Base-by-base conservation (phyloP, 2,113 vertebrate genomes). In the Typhlomys cinereus region DNA sequence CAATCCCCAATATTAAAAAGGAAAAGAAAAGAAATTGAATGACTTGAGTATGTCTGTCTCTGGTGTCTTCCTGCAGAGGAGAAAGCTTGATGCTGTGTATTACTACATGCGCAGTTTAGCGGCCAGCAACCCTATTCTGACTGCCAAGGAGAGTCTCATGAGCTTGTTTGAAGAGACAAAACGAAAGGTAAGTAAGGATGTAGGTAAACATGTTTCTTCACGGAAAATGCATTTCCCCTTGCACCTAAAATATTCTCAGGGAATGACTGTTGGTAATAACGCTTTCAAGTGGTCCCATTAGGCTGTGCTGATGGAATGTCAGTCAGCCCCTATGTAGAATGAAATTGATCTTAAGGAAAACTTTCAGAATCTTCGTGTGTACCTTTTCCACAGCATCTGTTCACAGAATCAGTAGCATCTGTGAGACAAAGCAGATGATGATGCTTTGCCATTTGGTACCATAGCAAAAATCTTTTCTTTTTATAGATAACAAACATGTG, bases 81-180 rank as follows among this genome's bases (percentile, higher is more conserved):
- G 99, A 90, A 99, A 99, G 97, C 97, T 99, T 97, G 99, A 99
- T 97, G 99, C 99, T 39, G 99, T 99, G 4, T 99, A 99, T 98
- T 99, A 99, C 90, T 99, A 99, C 96, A 99, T 99, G 99, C 99
- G 99, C 69, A 99, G 99, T 92, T 98, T 99, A 98, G 99, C 99
- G 62, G 99, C 99, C 29, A 99, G 99, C 97, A 99, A 99, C 97
- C 99, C 99, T 82, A 99, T 99, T 96, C 98, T 99, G 92, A 99
- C 99, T 27, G 99, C 99, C 90, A 99, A 99, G 96, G 99, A 99
- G 97, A 99, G 99, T 96, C 98, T 99, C 70, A 99, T 99, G 99
- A 99, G 99, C 69, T 98, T 99, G 78, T 99, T 99, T 96, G 99
- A 99, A 95, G 99, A 99, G 97, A 99, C 99, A n/a, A 99, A 99